phyloP scores from a whole-genome alignment of 37 sponge, comb jelly and placozoan species.

The Petrosia ficiformis region DNA sequence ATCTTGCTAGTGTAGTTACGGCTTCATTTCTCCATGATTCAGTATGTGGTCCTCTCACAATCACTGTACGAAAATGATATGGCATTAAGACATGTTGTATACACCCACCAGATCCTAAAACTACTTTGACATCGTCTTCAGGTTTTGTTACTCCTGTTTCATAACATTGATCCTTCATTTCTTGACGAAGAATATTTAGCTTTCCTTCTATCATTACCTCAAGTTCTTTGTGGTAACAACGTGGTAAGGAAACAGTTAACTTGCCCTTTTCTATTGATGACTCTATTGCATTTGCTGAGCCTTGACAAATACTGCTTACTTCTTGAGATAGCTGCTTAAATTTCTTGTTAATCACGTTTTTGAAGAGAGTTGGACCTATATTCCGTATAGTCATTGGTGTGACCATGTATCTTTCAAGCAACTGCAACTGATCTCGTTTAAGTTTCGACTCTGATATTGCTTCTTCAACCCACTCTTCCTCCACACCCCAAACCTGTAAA shows the following conservation, averaged over 20 bases:
- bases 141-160: slow-evolving; percentile 28
- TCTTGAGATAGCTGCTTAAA: neutral
- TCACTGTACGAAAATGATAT: slow-evolving; percentile 24
- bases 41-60: slow-evolving; percentile 7
- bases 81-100: slow-evolving; percentile 59
- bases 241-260: slow-evolving; percentile 8
- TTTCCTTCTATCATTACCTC: neutral
- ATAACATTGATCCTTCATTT: slow-evolving; percentile 3
- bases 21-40: neutral
- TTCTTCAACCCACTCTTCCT: slow-evolving; percentile 67
- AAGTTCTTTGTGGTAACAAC: neutral
- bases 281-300: neutral
- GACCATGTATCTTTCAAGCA: slow-evolving; percentile 12
- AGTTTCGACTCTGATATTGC: slow-evolving; percentile 37
- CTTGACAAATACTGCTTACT: neutral
- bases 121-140: slow-evolving; percentile 35
- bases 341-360: neutral
- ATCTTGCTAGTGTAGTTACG: neutral
- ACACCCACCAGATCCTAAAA: slow-evolving; percentile 51
- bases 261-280: slow-evolving; percentile 2
- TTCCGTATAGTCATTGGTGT: slow-evolving; percentile 17
- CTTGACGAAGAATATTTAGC: neutral
- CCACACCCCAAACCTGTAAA: slow-evolving; percentile 42
- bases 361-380: slow-evolving; percentile 15
- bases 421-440: slow-evolving; percentile 8